Conservation (phyloP, 2,888 invertebrate genomes). For the Drosophila monieri region DNA sequence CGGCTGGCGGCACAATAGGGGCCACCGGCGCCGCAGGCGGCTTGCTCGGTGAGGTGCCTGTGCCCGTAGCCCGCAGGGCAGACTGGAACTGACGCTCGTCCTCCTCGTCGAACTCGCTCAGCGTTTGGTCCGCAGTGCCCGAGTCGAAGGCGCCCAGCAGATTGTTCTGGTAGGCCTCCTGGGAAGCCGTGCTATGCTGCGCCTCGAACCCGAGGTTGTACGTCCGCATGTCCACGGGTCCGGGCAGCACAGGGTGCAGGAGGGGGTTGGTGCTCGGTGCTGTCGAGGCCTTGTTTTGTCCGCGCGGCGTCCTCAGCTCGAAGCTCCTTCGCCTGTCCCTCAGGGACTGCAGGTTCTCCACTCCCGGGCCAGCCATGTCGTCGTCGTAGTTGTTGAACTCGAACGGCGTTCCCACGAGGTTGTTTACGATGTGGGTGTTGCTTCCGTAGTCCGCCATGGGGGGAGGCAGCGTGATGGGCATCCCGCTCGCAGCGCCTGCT, state of each 20-base stretch:
- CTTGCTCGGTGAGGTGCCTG: conserved; percentile 72
- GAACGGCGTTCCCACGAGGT: conserved; percentile 93
- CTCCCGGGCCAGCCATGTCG: conserved; percentile 91
- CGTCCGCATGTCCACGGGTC: conserved; percentile 95
- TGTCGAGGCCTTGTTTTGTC: conserved; percentile 46
- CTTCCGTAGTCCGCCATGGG: conserved; percentile 84
- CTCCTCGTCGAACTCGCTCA: conserved; percentile 91
- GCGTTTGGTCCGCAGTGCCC: conserved; percentile 88
- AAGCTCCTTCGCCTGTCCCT: conserved; percentile 91
- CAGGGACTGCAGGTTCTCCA: conserved; percentile 91
- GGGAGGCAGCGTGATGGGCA: conserved; percentile 72
- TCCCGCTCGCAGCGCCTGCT: conserved; percentile 72
- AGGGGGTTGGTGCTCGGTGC: conserved; percentile 78
- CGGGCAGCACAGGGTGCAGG: conserved; percentile 89
- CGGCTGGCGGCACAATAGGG: not conserved
- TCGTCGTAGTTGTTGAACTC: conserved; percentile 93
- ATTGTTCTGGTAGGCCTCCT: conserved; percentile 87
- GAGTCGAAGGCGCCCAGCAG: conserved; percentile 88
- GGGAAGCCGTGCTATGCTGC: conserved; percentile 84
- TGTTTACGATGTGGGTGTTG: conserved; percentile 87
- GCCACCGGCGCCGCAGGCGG: conserved; percentile 25
- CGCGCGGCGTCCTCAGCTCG: conserved; percentile 85
- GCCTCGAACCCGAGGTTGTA: conserved; percentile 87
- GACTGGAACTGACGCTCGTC: conserved; percentile 90
- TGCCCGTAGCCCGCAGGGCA: conserved; percentile 87